Conservation (phyloP, 1,140 invertebrate genomes). For the Mylabris phalerata region DNA sequence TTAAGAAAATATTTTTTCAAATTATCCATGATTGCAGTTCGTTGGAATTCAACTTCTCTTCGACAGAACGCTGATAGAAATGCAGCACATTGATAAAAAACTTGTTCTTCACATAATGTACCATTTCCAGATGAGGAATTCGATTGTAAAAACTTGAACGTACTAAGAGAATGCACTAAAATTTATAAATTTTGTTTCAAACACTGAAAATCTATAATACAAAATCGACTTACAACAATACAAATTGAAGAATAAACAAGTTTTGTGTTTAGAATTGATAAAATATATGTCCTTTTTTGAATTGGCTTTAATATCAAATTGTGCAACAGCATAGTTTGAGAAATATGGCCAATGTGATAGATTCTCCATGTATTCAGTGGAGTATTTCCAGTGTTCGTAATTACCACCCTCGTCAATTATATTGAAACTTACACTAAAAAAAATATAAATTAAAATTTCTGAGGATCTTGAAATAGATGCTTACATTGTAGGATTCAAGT, state of each 20-base stretch:
- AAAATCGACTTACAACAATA: slow-evolving; percentile 52
- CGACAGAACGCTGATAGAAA: slow-evolving; percentile 50
- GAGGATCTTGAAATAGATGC: slow-evolving; percentile 28
- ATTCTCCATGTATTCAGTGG: slow-evolving; percentile 57
- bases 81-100: slow-evolving; percentile 57
- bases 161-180: slow-evolving; percentile 53
- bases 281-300: slow-evolving; percentile 41
- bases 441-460: not conserved
- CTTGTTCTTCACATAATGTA: slow-evolving; percentile 51
- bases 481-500: slow-evolving; percentile 67
- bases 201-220: not conserved
- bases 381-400: slow-evolving; percentile 63
- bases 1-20: slow-evolving; percentile 47
- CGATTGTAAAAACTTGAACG: slow-evolving; percentile 48
- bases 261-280: slow-evolving; percentile 56
- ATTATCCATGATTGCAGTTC: slow-evolving; percentile 55
- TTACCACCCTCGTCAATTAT: slow-evolving; percentile 57
- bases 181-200: not conserved
- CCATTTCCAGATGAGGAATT: slow-evolving; percentile 34
- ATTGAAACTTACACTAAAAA: slow-evolving; percentile 53
- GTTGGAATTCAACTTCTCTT: slow-evolving; percentile 54
- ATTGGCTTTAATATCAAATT: slow-evolving; percentile 51
- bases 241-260: slow-evolving; percentile 53
- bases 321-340: slow-evolving; percentile 48
- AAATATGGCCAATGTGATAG: slow-evolving; percentile 58